Base-by-base conservation (phyloP, 2,113 vertebrate genomes). In the Dascyllus trimaculatus region DNA sequence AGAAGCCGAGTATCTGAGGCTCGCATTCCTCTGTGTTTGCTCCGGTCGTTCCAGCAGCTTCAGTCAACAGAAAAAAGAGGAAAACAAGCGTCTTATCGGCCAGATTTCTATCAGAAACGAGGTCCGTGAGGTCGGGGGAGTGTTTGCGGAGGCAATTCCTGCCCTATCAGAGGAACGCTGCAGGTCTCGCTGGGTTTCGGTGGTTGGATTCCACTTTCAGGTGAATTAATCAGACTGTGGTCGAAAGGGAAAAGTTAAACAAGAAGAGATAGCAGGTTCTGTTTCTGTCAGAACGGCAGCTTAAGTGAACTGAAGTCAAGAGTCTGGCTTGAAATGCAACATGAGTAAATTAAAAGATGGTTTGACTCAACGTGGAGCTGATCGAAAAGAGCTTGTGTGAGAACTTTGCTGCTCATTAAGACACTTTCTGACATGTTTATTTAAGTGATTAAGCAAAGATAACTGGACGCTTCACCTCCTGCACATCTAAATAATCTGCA, bases 1-100 rank as follows among this genome's bases (percentile, higher is more conserved):
- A n/a, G n/a, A n/a, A n/a, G n/a, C 21, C 32, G 72, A 82, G 80
- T 24, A 52, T 51, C 58, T 56, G 32, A 38, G 21, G 4, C 8
- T 11, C 2, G 73, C 54, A 77, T 82, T 88, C 74, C 35, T 59
- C 29, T 76, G 22, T 24, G 52, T 3, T 73, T 65, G 43, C 38
- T 5, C 9, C 35, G 11, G 38, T 9, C 3, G 13, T 15, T 43
- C 40, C 13, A 57, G 38, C 17, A 71, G n/a, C 52, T 40, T 32
- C 3, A 4, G 48, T 70, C 52, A 59, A 60, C 66, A 38, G 2
- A 22, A 11, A 19, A 53, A 35, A 49, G 64, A 29, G 1, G 2
- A 5, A 66, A 85, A 57, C 25, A 9, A 24, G 1, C 40, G 48
- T 15, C 22, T 59, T n/a, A 29, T 53, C 46, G 22, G 13, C 17